Evolutionary conservation across 2,888 invertebrate species (phyloP).

Genomic region (Lepeophtheirus nordmannii): DNA sequence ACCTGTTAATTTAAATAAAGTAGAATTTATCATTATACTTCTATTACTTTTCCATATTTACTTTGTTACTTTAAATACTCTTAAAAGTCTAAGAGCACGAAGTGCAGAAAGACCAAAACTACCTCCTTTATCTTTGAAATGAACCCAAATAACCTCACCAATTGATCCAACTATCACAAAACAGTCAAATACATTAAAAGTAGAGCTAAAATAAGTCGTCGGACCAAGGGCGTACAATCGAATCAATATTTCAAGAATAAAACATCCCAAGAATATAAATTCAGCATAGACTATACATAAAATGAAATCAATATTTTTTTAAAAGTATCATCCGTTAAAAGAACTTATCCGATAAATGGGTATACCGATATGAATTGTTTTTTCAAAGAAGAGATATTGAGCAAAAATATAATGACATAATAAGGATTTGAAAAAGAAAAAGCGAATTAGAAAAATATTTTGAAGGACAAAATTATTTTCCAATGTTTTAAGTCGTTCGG

Average conservation of each 20-base stretch:
- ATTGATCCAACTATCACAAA: conserved; percentile 96
- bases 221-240: conserved; percentile 98
- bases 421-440: conserved; percentile 4
- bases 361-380: neutral
- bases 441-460: neutral
- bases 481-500: no score
- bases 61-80: conserved; percentile 87
- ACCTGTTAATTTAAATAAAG: conserved; percentile 45
- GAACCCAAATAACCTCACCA: conserved; percentile 95
- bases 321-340: neutral
- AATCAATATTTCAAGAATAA: conserved; percentile 97
- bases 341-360: neutral
- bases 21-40: neutral
- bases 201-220: conserved; percentile 93
- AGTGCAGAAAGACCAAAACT: conserved; percentile 96
- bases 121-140: conserved; percentile 60
- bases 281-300: conserved; percentile 73
- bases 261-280: conserved; percentile 91
- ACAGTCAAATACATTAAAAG: conserved; percentile 99
- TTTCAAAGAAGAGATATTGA: neutral
- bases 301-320: conserved; percentile 19
- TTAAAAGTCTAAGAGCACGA: conserved; percentile 83
- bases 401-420: no score
- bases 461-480: neutral
- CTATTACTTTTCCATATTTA: conserved; percentile 31